phyloP scores from a whole-genome alignment of 2,113 vertebrate genomes.

The Erythrocercus mccallii region DNA sequence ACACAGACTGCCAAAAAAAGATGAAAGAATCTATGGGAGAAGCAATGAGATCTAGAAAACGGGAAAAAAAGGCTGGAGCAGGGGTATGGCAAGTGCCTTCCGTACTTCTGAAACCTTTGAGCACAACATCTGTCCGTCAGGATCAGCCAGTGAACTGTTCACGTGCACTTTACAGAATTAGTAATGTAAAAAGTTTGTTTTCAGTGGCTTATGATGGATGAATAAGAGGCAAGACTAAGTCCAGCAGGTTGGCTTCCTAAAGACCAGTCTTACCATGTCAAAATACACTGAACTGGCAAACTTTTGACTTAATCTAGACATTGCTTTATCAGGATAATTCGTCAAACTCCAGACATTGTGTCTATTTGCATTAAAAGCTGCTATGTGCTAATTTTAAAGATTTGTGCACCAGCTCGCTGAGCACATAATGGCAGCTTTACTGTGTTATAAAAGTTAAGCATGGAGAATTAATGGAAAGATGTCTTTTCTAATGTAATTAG shows the following conservation, averaged over 20 bases:
- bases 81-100: background rate
- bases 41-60: background rate
- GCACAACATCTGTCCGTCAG: background rate
- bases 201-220: background rate
- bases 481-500: constrained; percentile 45
- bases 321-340: background rate
- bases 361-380: constrained; percentile 44
- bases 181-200: background rate
- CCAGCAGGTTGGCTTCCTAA: background rate
- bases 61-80: background rate
- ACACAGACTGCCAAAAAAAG: background rate
- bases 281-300: constrained; percentile 10
- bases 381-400: constrained; percentile 38
- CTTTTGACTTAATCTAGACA: constrained; percentile 1
- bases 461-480: constrained; percentile 53
- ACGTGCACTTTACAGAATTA: background rate
- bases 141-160: background rate
- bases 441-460: constrained; percentile 52
- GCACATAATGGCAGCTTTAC: constrained; percentile 41
- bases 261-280: constrained; percentile 5
- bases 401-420: constrained; percentile 30
- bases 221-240: background rate
- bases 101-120: background rate
- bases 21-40: background rate
- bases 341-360: background rate